Evolutionary conservation across 2,113 vertebrate species (phyloP).

Genomic region (Parus major): DNA sequence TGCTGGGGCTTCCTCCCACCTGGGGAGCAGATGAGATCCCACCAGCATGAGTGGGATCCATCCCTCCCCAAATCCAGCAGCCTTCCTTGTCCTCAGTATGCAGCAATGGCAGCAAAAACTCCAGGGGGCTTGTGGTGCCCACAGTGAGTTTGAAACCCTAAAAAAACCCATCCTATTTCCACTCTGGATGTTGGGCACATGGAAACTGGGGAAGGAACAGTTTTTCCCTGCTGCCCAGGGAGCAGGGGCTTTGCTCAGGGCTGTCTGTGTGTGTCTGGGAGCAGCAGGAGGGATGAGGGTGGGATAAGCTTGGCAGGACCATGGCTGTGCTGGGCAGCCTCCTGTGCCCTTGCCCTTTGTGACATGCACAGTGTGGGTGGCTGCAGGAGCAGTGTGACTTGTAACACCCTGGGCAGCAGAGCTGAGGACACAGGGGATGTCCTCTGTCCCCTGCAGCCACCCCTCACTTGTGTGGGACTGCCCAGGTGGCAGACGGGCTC

Average conservation of each 20-base stretch:
- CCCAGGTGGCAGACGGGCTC: accelerated
- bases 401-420: background rate
- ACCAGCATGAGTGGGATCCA: background rate
- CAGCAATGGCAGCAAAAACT: accelerated
- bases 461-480: background rate
- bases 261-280: background rate
- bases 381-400: background rate
- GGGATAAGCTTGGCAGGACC: background rate
- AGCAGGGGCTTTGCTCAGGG: background rate
- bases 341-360: background rate
- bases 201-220: background rate
- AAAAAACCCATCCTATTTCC: background rate
- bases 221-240: background rate
- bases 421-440: background rate
- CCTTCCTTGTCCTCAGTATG: background rate
- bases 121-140: background rate
- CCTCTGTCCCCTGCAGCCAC: background rate
- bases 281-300: background rate
- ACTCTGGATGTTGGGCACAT: accelerated
- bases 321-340: background rate
- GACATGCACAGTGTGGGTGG: too few relatives aligned
- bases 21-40: background rate
- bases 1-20: background rate
- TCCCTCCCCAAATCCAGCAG: background rate
- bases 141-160: background rate